Evolutionary conservation across 2,797 vertebrate genomes (phyloP), one percentile per base, ranked within the genome.

Genomic region (Sciurus carolinensis): DNA sequence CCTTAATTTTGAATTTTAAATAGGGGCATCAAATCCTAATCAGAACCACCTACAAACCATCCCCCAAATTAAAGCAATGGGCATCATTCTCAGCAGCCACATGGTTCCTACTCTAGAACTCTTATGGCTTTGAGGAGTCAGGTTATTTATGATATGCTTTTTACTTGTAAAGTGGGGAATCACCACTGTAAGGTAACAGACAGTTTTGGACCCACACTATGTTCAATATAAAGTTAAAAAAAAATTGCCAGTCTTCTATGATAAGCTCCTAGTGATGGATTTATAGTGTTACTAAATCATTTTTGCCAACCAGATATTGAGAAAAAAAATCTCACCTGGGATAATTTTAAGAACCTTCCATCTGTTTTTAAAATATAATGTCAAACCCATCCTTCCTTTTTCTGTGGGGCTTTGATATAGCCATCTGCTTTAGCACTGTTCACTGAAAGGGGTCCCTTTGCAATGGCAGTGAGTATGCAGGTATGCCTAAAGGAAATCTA

Each of bases 1-100:
- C 8, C 24, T 81, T n/a, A 67, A 12, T 69, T 80, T 83, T 83
- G 89, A 96, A 36, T 73, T 93, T 95, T 71, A 73, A 59, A 18
- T 36, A 39, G 57, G 39, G 24, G 57, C 8, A 91, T 47, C 72
- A 87, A 79, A 86, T 69, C 87, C 52, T 77, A 84, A 92, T 57
- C 50, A 86, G 5, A 81, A 44, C 52, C 42, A 88, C 30, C 69
- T 93, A 3, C 77, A 96, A 73, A n/a, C 11, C 0, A 26, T 20
- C 66, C 0, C 33, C 11, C 7, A 73, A 80, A 84, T 76, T 83
- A 71, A 93, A 97, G 75, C 44, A 11, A 62, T 62, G 5, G 26
- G 59, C 7, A 11, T 62, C 28, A 39, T 72, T 62, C 71, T 64
- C 59, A 57, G 18, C 26, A 66, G 69, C n/a, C 18, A 54, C 12